Base-by-base conservation (phyloP, 2,797 vertebrate genomes). In the Threskiornis aethiopicus region DNA sequence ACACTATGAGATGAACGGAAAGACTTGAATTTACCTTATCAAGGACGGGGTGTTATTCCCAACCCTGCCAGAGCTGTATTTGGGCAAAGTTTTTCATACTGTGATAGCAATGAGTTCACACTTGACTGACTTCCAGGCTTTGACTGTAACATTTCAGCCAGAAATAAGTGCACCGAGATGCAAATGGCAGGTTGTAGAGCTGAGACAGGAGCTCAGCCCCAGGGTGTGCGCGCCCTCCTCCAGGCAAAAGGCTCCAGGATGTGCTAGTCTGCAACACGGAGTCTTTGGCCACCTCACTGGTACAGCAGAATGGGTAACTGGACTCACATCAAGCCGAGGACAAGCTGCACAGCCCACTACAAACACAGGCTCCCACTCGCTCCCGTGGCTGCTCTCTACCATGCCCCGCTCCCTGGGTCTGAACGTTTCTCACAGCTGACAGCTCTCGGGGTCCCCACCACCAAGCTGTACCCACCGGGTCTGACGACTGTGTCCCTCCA, bases 91-190 rank as follows among this genome's bases (percentile, higher is more conserved):
- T 91, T 94, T 91, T 85, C 55, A 62, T 28, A 80, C 25, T 42
- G 1, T 80, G 46, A 87, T n/a, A n/a, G 33, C 72, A 93, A 51
- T 5, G 22, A 90, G 33, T 52, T 92, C 72, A 84, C 82, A 85
- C 22, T 62, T 81, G 71, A 84, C 65, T 1, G 1, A 73, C 52
- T 92, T 90, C 52, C 52, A 87, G 57, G 57, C 31, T 52, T 42
- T 64, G 70, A 72, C 66, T 70, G 31, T 52, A 89, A 83, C 29
- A 59, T 94, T 94, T 93, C 89, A 92, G 55, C 16, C 46, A 91
- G 81, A 95, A 95, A 51, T 18, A 44, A 92, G 52, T 8, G 25
- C 29, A 51, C 41, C 1, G 1, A 87, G 42, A 91, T 16, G 21
- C 18, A 91, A 91, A 28, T n/a, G 46, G 54, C 71, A 91, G 37